phyloP scores from a whole-genome alignment of 2,797 vertebrate species.

The Clangula hyemalis region DNA sequence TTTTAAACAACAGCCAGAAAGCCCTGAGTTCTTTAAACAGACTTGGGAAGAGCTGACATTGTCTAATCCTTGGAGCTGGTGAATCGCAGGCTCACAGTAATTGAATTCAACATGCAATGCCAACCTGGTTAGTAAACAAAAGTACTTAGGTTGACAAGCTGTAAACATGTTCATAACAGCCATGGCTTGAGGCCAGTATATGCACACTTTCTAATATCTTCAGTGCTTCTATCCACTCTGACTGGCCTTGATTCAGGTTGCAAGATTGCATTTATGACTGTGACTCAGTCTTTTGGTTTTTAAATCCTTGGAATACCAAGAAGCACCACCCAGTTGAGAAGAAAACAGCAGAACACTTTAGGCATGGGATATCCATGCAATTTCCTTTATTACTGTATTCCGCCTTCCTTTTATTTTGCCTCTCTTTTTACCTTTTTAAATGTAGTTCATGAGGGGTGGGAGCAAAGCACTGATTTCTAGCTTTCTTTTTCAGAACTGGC shows the following conservation, averaged over 20 bases:
- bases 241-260: not conserved
- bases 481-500: not conserved
- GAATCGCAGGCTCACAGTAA: conserved; percentile 23
- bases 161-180: conserved; percentile 38
- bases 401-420: not conserved
- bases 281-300: not conserved
- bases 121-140: conserved; percentile 48
- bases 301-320: not conserved
- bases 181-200: not conserved
- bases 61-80: conserved; percentile 28
- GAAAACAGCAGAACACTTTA: not conserved
- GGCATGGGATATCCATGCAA: not conserved
- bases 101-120: conserved; percentile 24
- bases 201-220: not conserved
- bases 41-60: not conserved
- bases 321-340: not conserved
- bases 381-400: not conserved
- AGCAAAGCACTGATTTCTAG: not conserved
- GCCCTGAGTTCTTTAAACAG: not conserved
- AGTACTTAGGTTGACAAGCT: conserved; percentile 38
- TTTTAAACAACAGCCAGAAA: conserved; percentile 29
- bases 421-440: not conserved
- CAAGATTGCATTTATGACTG: not conserved
- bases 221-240: not conserved
- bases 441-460: not conserved